These are phyloP conservation scores for Coenonympha arcania DNA, from an alignment of 2,888 invertebrate genomes.

Conservation along the genomic window DNA sequence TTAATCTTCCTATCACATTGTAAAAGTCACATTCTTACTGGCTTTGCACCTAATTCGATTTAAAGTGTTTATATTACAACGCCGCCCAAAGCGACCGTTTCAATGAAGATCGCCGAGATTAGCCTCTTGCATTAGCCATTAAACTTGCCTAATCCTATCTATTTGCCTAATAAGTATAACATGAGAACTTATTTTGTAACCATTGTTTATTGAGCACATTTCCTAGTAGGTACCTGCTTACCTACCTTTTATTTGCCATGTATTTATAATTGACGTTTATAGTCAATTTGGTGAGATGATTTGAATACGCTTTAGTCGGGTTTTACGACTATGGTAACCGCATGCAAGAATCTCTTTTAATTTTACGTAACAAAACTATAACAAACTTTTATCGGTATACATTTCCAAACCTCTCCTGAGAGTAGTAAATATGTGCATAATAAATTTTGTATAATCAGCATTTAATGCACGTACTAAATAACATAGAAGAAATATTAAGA, in stretches of 20 bases:
- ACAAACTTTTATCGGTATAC: background rate
- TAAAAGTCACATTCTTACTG: background rate
- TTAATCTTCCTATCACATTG: background rate
- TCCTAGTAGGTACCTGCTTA: no score
- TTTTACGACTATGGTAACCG: background rate
- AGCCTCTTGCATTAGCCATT: constrained; percentile 21
- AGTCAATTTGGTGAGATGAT: constrained; percentile 10
- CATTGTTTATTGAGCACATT: constrained; percentile 27
- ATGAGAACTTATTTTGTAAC: constrained; percentile 31
- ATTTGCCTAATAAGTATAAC: constrained; percentile 26
- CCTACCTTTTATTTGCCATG: constrained; percentile 5
- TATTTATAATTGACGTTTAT: constrained; percentile 15
- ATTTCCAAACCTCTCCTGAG: background rate
- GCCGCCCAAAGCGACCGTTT: constrained; percentile 27
- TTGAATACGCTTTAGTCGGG: constrained; percentile 8
- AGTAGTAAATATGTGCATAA: no score
- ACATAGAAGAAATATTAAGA: no score
- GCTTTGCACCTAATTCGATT: constrained; percentile 7
- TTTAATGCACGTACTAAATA: no score
- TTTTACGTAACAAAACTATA: background rate
- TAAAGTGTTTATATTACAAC: constrained; percentile 18
- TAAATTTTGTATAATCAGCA: no score
- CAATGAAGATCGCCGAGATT: constrained; percentile 26
- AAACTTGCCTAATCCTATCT: constrained; percentile 17
- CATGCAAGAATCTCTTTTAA: constrained; percentile 2